A percentile compares a stretch with the other conserved stretches of the same genome.
Evolutionary conservation across 2,113 vertebrate species (phyloP).

Genomic region (Chaenogobius annularis): DNA sequence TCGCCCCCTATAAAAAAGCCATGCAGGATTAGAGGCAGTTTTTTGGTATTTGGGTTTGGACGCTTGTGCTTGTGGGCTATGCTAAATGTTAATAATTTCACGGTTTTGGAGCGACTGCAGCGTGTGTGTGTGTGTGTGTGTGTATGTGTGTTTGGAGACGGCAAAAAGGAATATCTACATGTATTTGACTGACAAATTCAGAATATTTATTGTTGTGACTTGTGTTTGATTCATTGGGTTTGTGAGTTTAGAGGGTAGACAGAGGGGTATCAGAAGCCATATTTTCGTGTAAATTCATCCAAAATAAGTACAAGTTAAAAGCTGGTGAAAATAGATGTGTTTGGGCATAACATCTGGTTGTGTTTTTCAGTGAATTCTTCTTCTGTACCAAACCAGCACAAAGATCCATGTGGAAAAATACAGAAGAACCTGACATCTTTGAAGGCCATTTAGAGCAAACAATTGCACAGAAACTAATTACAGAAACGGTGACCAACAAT

Average conservation of each 20-base stretch:
- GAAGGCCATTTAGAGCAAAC: too few relatives aligned
- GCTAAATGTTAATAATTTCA: conserved; percentile 3
- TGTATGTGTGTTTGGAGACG: neutral
- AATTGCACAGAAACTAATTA: too few relatives aligned
- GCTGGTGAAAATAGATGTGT: neutral
- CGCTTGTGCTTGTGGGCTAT: neutral
- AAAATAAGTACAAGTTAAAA: neutral
- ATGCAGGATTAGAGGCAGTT: neutral
- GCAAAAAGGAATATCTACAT: neutral
- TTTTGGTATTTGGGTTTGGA: conserved; percentile 2
- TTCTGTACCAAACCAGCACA: neutral
- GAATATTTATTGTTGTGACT: neutral
- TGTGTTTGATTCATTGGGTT: neutral
- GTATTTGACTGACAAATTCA: neutral
- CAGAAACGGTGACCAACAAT: too few relatives aligned
- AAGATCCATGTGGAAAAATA: neutral
- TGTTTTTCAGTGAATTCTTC: neutral
- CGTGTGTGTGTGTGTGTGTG: neutral
- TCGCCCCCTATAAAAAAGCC: neutral
- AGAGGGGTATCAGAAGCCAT: neutral
- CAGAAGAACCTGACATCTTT: too few relatives aligned
- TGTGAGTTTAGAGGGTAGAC: too few relatives aligned
- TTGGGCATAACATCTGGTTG: neutral
- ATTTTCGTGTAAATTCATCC: neutral
- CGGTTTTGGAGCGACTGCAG: neutral